These are phyloP conservation scores for Valencia hispanica DNA, from an alignment of 2,797 vertebrate genomes.

Conservation along the genomic window DNA sequence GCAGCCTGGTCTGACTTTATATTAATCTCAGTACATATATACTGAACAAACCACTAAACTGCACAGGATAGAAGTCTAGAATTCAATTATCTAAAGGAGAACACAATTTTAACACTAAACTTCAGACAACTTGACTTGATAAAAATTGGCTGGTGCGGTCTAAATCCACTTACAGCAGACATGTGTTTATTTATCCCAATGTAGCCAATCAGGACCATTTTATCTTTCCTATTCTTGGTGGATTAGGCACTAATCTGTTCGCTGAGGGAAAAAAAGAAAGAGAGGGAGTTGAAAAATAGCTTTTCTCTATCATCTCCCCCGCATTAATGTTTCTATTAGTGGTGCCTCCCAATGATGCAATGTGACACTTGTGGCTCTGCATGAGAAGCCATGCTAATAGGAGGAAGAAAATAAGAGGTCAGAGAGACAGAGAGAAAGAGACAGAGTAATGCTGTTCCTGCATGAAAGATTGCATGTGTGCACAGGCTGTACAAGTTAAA, in stretches of 20 bases:
- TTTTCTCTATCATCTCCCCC: conserved; percentile 57
- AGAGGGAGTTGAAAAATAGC: conserved; percentile 40
- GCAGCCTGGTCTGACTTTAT: neutral
- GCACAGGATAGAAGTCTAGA: conserved; percentile 30
- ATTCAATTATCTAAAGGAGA: conserved; percentile 55
- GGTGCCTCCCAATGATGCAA: conserved; percentile 58
- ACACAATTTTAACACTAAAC: conserved; percentile 24
- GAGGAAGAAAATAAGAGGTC: conserved; percentile 48
- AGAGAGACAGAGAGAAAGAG: conserved; percentile 18
- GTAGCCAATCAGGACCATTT: conserved; percentile 68
- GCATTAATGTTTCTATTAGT: conserved; percentile 73
- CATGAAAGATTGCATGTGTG: conserved; percentile 4
- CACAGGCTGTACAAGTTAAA: neutral
- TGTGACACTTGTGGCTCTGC: conserved; percentile 66
- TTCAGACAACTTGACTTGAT: conserved; percentile 32
- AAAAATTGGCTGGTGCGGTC: conserved; percentile 38
- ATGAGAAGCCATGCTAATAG: conserved; percentile 63
- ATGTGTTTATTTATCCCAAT: conserved; percentile 70
- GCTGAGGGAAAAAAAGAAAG: conserved; percentile 56
- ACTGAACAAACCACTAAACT: conserved; percentile 19
- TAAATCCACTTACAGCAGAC: conserved; percentile 55
- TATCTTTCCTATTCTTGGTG: conserved; percentile 64
- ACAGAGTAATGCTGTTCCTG: conserved; percentile 43
- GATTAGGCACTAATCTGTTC: conserved; percentile 79
- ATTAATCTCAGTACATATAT: neutral